A percentile compares a stretch with the other conserved stretches of the same genome.
phyloP scores from a whole-genome alignment of 2,888 invertebrate genomes.

The Melanostoma mellinum region DNA sequence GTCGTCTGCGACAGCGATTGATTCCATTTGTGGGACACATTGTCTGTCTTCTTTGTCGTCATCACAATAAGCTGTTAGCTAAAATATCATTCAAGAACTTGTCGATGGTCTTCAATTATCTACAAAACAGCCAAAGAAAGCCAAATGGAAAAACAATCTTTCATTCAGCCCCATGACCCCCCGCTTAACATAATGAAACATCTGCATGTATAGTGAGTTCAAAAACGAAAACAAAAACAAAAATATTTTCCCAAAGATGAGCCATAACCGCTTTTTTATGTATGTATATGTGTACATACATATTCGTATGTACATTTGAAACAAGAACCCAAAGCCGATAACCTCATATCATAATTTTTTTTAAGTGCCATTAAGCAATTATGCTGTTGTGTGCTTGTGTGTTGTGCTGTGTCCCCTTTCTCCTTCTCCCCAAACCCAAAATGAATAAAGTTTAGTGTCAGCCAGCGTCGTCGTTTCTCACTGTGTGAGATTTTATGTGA shows the following conservation, averaged over 20 bases:
- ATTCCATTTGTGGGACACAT: conserved; percentile 56
- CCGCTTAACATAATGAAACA: conserved; percentile 24
- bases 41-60: not conserved
- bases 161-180: not conserved
- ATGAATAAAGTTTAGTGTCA: conserved; percentile 9
- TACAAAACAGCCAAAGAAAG: conserved; percentile 14
- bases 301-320: conserved; percentile 43
- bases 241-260: conserved; percentile 37
- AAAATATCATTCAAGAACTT: conserved; percentile 18
- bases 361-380: conserved; percentile 73
- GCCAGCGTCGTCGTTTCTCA: not conserved
- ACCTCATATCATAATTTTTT: conserved; percentile 68
- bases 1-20: conserved; percentile 33
- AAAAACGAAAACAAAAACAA: not conserved
- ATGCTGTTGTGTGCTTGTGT: conserved; percentile 22
- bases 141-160: conserved; percentile 44
- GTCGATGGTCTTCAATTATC: conserved; percentile 59
- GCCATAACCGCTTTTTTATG: conserved; percentile 35
- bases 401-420: not conserved
- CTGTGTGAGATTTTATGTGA: conserved; percentile 49
- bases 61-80: conserved; percentile 7
- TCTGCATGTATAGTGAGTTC: conserved; percentile 42
- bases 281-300: too few relatives aligned
- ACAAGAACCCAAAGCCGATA: conserved; percentile 61
- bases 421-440: not conserved